These are phyloP conservation scores for Nemoura dubitans DNA, from an alignment of 2,888 invertebrate genomes.

Conservation along the genomic window DNA sequence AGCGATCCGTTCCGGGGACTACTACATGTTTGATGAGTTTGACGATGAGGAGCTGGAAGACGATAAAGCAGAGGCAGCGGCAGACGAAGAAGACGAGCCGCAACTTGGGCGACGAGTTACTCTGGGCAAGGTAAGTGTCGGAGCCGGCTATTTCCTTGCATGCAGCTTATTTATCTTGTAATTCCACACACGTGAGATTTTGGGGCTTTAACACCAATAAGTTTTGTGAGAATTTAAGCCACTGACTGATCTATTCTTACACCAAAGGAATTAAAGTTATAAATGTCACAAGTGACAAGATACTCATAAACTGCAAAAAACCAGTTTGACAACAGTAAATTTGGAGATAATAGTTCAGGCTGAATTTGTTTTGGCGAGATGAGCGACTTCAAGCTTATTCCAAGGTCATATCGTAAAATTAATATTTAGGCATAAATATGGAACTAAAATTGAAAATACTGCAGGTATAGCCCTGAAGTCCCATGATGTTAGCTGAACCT, in stretches of 20 bases:
- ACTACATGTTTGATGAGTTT: conserved; percentile 98
- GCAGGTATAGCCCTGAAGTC: neutral
- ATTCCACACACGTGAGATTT: conserved; percentile 41
- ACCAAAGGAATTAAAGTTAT: too few species aligned
- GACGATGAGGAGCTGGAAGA: conserved; percentile 78
- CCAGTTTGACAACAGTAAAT: too few species aligned
- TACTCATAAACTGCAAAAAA: too few species aligned
- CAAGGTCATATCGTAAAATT: too few species aligned
- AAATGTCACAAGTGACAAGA: too few species aligned
- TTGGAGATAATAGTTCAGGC: too few species aligned
- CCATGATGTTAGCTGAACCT: neutral
- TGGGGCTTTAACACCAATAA: conserved; percentile 17
- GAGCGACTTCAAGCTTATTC: too few species aligned
- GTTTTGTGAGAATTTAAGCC: neutral
- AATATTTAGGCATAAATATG: too few species aligned
- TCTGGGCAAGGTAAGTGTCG: conserved; percentile 60
- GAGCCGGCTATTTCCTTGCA: conserved; percentile 30
- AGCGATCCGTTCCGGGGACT: conserved; percentile 98
- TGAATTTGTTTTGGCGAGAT: too few species aligned
- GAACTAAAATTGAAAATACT: too few species aligned
- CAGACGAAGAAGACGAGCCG: conserved; percentile 62
- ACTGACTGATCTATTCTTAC: conserved; percentile 17
- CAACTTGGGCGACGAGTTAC: conserved; percentile 58
- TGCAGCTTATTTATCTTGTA: conserved; percentile 38
- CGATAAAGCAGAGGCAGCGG: conserved; percentile 60